These are phyloP conservation scores for Brienomyrus brachyistius DNA, from an alignment of 2,113 vertebrate genomes.

Conservation along the genomic window DNA sequence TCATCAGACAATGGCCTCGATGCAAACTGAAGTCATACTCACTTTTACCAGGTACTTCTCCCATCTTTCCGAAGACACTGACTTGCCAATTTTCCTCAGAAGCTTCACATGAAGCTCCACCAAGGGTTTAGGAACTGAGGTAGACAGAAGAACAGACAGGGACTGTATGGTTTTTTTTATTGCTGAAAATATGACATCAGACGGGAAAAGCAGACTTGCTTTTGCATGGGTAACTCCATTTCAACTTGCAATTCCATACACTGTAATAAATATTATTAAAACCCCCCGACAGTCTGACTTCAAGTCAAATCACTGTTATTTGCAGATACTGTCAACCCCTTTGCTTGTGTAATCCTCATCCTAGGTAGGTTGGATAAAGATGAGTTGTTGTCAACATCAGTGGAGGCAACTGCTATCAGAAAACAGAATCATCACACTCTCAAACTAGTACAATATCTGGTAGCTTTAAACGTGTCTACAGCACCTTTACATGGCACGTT, in stretches of 20 bases:
- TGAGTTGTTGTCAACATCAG: neutral
- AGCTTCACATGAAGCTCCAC: slow-evolving; percentile 96
- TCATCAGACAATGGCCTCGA: neutral
- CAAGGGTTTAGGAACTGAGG: slow-evolving; percentile 82
- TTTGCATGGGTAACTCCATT: neutral
- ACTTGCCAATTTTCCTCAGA: slow-evolving; percentile 96
- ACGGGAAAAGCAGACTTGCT: neutral
- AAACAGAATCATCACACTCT: neutral
- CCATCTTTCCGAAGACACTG: slow-evolving; percentile 93
- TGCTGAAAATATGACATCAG: neutral
- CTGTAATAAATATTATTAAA: neutral
- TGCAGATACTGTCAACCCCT: neutral
- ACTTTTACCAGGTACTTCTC: slow-evolving; percentile 95
- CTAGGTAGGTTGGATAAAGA: neutral
- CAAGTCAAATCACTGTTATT: neutral
- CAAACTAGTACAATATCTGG: neutral
- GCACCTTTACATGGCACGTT: neutral
- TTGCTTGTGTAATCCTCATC: neutral
- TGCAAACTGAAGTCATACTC: slow-evolving; percentile 27
- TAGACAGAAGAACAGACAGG: neutral
- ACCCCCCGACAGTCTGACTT: neutral
- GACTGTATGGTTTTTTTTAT: neutral
- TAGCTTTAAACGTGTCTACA: neutral
- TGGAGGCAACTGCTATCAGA: neutral
- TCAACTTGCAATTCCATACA: neutral